Conservation (phyloP, 1,140 invertebrate species). For the Halesus radiatus region DNA sequence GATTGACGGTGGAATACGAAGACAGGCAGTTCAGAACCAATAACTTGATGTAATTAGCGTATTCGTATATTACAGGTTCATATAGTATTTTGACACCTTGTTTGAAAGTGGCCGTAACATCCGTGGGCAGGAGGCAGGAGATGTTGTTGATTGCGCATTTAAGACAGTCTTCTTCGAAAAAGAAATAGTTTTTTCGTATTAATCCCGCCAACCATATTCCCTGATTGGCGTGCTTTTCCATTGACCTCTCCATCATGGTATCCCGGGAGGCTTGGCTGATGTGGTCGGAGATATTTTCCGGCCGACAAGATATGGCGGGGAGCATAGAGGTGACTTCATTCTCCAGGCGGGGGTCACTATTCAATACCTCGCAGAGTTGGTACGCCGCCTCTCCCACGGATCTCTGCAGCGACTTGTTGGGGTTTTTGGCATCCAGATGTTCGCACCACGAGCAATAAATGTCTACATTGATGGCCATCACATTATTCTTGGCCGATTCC, state of each 20-base stretch:
- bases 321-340: constrained; percentile 47
- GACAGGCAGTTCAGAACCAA: constrained; percentile 36
- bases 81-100: constrained; percentile 22
- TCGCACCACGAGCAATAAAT: constrained; percentile 51
- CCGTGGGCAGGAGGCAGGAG: constrained; percentile 1
- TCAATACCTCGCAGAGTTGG: constrained; percentile 39
- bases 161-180: constrained; percentile 42
- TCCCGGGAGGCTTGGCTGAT: constrained; percentile 41
- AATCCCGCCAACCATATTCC: constrained; percentile 45
- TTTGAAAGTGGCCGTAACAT: constrained; percentile 26
- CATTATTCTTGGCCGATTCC: constrained; percentile 13
- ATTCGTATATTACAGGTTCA: constrained; percentile 32
- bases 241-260: constrained; percentile 30
- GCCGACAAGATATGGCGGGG: constrained; percentile 35
- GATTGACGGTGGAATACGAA: background rate
- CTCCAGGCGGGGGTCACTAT: constrained; percentile 35
- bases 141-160: constrained; percentile 40
- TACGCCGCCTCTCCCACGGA: constrained; percentile 48
- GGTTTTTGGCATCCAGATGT: constrained; percentile 16
- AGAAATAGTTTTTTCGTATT: constrained; percentile 44
- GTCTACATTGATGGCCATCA: constrained; percentile 48
- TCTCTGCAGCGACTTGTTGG: constrained; percentile 43
- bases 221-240: constrained; percentile 21
- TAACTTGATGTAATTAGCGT: constrained; percentile 14
- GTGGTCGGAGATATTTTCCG: constrained; percentile 42